A percentile compares a stretch with the other conserved stretches of the same genome.
Conservation (phyloP, 2,113 vertebrate species). For the Conger conger region DNA sequence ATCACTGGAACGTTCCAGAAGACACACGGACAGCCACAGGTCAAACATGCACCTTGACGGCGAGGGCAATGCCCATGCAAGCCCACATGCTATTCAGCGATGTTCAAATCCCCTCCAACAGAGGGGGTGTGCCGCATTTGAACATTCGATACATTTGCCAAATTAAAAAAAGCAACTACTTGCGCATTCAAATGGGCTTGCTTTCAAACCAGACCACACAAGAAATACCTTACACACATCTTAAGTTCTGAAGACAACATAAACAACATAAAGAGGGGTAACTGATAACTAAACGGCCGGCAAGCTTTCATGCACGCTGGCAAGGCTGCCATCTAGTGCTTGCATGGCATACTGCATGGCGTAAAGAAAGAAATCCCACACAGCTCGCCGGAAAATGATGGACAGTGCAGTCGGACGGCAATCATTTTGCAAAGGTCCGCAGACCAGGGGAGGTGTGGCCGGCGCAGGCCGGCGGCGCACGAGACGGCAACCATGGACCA, state of each 20-base stretch:
- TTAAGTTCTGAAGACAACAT: background rate
- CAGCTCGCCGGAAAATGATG: constrained; percentile 24
- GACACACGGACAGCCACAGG: constrained; percentile 14
- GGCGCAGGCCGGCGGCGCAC: background rate
- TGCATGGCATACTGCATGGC: constrained; percentile 25
- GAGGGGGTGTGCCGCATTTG: background rate
- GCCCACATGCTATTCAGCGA: constrained; percentile 7
- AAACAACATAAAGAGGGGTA: background rate
- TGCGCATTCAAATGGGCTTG: background rate
- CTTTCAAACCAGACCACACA: background rate
- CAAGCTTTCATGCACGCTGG: constrained; percentile 29
- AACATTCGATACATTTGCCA: background rate
- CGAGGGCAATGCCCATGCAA: background rate
- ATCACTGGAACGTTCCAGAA: constrained; percentile 1
- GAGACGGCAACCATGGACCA: too few relatives aligned
- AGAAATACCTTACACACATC: background rate
- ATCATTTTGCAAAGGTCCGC: constrained; percentile 28
- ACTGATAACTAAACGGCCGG: background rate
- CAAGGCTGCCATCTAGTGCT: constrained; percentile 32
- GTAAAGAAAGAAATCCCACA: background rate
- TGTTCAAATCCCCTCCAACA: background rate
- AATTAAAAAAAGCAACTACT: background rate
- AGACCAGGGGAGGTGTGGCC: background rate
- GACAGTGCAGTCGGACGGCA: background rate
- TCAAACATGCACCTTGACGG: constrained; percentile 14